A percentile compares a stretch with the other conserved stretches of the same genome.
phyloP scores from a whole-genome alignment of 2,888 invertebrate genomes.

The Herminia tarsipennalis region DNA sequence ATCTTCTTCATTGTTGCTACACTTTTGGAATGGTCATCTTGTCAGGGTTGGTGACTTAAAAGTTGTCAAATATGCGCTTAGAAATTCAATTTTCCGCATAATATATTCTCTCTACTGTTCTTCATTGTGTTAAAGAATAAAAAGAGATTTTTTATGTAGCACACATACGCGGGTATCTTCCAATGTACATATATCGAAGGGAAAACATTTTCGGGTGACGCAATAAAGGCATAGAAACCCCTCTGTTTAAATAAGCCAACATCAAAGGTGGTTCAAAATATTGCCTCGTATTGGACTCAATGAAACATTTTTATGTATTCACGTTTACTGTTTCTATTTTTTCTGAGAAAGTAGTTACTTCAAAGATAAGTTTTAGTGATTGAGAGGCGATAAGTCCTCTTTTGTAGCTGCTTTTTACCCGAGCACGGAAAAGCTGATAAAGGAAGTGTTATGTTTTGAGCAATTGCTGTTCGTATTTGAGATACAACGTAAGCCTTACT shows the following conservation, averaged over 20 bases:
- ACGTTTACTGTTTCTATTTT: conserved; percentile 28
- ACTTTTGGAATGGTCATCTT: too few relatives aligned
- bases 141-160: conserved; percentile 28
- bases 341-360: conserved; percentile 14
- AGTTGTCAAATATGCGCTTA: too few relatives aligned
- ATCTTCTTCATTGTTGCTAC: too few relatives aligned
- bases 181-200: conserved; percentile 45
- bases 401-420: too few relatives aligned
- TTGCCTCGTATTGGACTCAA: conserved; percentile 60
- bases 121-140: too few relatives aligned
- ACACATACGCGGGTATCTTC: conserved; percentile 39
- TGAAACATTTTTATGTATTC: conserved; percentile 58
- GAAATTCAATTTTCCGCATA: too few relatives aligned
- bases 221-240: conserved; percentile 66
- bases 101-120: too few relatives aligned
- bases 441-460: too few relatives aligned
- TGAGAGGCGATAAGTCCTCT: conserved; percentile 4
- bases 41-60: too few relatives aligned
- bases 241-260: conserved; percentile 76
- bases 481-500: too few relatives aligned
- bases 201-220: conserved; percentile 61
- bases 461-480: too few relatives aligned
- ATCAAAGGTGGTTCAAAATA: conserved; percentile 70
- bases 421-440: too few relatives aligned
- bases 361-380: conserved; percentile 17